Evolutionary conservation across 2,888 invertebrate species (phyloP).

Genomic region (Matsumyia berberina): DNA sequence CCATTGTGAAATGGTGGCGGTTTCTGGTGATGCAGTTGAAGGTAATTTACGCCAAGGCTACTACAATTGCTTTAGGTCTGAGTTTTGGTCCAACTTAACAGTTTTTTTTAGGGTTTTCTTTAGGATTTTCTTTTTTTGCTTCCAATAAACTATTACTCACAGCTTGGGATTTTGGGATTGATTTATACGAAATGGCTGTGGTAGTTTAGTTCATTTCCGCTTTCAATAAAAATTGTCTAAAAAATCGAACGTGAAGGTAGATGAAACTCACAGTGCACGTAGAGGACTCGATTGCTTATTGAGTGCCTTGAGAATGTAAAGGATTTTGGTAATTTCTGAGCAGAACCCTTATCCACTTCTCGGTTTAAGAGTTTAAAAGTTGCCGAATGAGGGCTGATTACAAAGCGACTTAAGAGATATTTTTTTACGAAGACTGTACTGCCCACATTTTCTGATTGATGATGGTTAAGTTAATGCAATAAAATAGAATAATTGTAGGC

Average conservation of each 20-base stretch:
- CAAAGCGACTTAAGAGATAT: too few species aligned
- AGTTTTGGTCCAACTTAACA: slow-evolving; percentile 49
- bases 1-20: slow-evolving; percentile 43
- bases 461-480: too few species aligned
- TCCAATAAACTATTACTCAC: slow-evolving; percentile 50
- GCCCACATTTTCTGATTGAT: too few species aligned
- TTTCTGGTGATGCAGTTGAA: slow-evolving; percentile 55
- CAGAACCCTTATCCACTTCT: too few species aligned
- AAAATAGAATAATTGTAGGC: too few species aligned
- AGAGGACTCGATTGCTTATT: too few species aligned
- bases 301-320: too few species aligned
- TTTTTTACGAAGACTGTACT: too few species aligned
- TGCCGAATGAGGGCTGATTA: too few species aligned
- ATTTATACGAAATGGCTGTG: slow-evolving; percentile 25
- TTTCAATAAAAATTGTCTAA: background rate
- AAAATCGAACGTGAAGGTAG: background rate
- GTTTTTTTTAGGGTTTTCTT: slow-evolving; percentile 8
- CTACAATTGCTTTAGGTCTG: slow-evolving; percentile 34
- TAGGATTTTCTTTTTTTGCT: slow-evolving; percentile 7
- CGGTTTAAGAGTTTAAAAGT: too few species aligned
- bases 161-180: slow-evolving; percentile 14
- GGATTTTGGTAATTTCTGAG: too few species aligned
- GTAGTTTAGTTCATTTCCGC: background rate
- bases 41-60: slow-evolving; percentile 63
- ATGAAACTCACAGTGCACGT: background rate